Base-by-base conservation (phyloP, 2,797 vertebrate genomes). In the Aeoliscus strigatus region DNA sequence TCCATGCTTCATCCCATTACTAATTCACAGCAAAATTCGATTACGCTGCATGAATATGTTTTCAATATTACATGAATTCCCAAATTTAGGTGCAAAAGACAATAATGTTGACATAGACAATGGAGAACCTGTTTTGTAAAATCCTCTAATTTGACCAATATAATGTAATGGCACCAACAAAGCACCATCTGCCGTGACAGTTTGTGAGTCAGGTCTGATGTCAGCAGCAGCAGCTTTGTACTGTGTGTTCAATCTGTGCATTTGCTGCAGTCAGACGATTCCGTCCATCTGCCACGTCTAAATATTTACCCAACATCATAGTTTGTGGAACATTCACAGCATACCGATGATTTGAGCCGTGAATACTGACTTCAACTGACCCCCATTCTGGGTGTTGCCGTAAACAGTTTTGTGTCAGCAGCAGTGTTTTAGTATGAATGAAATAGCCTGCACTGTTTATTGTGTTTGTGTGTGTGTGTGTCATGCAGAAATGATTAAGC, bases 171-270 rank as follows among this genome's bases (percentile, higher is more conserved):
- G 51, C 64, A 52, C 44, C 56, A 47, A 56, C 61, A 66, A 62
- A 57, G 45, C 14, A 4, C 67, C 76, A 80, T 82, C 81, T 85
- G 77, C 60, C 62, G 2, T 21, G 61, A 48, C 70, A 70, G 60
- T 73, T 66, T 77, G 65, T 37, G 46, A 18, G 54, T 62, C 40
- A 30, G 58, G 51, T 70, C 49, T 75, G 40, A 58, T 67, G 65
- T 75, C 56, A 56, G 34, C 44, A 57, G 58, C 47, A 64, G 54
- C 51, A 74, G 59, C 58, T 51, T 65, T 70, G 29, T 51, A 40
- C 45, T 60, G 52, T 43, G 54, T 54, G 56, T 61, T 52, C 51
- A 33, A 39, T 66, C 39, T 41, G 35, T 40, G 44, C 64, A 51
- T 69, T 70, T 58, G 68, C 32, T 42, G 45, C 23, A 53, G 52